Evolutionary conservation across 2,797 vertebrate genomes (phyloP).

Genomic region (Brachymystax lenok): DNA sequence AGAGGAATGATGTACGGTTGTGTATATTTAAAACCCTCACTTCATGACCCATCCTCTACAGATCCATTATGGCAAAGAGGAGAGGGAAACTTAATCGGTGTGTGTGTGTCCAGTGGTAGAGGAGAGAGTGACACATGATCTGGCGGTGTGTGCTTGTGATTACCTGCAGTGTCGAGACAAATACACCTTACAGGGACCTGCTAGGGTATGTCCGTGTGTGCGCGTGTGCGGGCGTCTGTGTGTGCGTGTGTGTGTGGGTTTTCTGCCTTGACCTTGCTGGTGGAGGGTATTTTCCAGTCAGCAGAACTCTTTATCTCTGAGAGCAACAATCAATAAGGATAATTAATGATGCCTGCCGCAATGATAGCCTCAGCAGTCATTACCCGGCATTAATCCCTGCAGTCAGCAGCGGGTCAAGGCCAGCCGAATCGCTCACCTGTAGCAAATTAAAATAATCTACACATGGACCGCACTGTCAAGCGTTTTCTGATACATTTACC

Average conservation of each 20-base stretch:
- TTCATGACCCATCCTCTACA: not conserved
- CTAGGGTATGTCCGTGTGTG: no score
- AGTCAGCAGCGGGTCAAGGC: constrained; percentile 97
- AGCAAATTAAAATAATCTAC: constrained; percentile 98
- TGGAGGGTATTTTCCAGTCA: constrained; percentile 98
- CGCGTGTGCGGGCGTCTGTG: no score
- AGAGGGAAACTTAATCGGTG: constrained; percentile 1
- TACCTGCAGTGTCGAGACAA: no score
- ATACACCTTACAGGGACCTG: no score
- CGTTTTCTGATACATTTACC: constrained; percentile 75
- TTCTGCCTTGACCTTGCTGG: constrained; percentile 97
- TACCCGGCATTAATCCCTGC: constrained; percentile 97
- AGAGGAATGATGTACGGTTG: constrained; percentile 1
- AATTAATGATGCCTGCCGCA: constrained; percentile 99
- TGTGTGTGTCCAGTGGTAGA: not conserved
- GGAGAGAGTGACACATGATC: no score
- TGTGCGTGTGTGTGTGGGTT: constrained; percentile 71
- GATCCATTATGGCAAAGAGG: constrained; percentile 2
- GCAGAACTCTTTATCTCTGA: constrained; percentile 99
- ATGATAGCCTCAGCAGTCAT: constrained; percentile 99
- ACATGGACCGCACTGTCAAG: constrained; percentile 84
- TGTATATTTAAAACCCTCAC: constrained; percentile 2
- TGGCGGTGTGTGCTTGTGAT: no score
- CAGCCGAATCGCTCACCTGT: constrained; percentile 91
- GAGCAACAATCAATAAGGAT: constrained; percentile 99